Evolutionary conservation across 2,113 vertebrate species (phyloP).

Genomic region (Dryoscopus gambensis): DNA sequence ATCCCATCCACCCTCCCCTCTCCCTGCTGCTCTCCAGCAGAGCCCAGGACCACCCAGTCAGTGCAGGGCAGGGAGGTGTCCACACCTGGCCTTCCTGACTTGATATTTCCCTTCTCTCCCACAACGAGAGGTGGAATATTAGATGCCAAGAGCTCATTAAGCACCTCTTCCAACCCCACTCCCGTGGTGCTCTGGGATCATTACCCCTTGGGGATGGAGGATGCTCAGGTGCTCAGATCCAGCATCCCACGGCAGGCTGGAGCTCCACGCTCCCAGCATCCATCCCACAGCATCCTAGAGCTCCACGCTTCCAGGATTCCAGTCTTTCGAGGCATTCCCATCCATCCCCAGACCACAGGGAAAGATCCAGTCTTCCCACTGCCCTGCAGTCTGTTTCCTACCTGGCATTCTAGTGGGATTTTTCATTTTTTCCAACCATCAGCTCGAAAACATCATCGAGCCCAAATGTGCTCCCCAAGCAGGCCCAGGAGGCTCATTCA

Average conservation of each 20-base stretch:
- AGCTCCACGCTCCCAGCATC: neutral
- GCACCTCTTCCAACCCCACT: neutral
- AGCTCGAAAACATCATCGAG: neutral
- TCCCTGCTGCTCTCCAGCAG: neutral
- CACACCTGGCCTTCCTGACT: no score
- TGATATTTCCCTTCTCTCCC: neutral
- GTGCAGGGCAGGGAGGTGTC: neutral
- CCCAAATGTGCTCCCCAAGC: neutral
- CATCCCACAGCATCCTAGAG: neutral
- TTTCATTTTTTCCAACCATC: neutral
- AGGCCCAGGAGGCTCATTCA: conserved; percentile 19
- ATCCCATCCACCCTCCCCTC: neutral
- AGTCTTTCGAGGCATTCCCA: neutral
- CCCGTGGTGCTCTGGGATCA: neutral
- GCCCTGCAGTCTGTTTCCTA: neutral
- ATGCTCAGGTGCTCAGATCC: neutral
- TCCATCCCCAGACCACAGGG: neutral
- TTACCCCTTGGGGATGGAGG: neutral
- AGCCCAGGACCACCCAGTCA: neutral
- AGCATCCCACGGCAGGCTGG: fast-evolving
- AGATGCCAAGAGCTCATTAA: neutral
- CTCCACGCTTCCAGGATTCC: neutral
- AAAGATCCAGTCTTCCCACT: neutral
- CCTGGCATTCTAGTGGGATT: neutral
- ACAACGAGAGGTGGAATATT: neutral